Conservation (phyloP, 2,888 invertebrate genomes). For the Andricus quercusramuli region DNA sequence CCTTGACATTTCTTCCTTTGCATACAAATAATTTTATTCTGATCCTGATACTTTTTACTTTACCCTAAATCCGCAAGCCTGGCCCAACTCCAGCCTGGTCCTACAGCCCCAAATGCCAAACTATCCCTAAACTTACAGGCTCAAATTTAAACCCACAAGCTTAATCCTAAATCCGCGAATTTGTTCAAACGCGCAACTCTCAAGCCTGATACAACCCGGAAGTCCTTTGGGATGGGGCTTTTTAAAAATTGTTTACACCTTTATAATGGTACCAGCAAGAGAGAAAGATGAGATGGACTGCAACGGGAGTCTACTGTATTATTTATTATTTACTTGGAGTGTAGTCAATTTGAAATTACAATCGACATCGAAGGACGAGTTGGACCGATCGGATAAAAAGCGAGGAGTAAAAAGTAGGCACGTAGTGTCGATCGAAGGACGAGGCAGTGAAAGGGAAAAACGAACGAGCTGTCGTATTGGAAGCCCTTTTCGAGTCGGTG, state of each 20-base stretch:
- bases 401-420: slow-evolving; percentile 55
- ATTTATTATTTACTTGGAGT: background rate
- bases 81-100: too few relatives aligned
- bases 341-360: background rate
- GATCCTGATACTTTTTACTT: background rate
- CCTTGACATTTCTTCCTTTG: slow-evolving; percentile 63
- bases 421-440: slow-evolving; percentile 44
- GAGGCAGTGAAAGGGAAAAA: slow-evolving; percentile 41
- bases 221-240: too few relatives aligned
- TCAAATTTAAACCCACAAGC: too few relatives aligned
- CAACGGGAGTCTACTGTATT: background rate
- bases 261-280: background rate
- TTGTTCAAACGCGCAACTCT: too few relatives aligned
- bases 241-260: too few relatives aligned
- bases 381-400: slow-evolving; percentile 45
- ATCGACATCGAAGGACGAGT: slow-evolving; percentile 23
- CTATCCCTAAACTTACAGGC: too few relatives aligned
- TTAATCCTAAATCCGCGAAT: too few relatives aligned
- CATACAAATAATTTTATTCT: background rate
- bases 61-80: too few relatives aligned
- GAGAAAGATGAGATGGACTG: background rate
- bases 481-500: slow-evolving; percentile 44
- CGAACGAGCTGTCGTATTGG: slow-evolving; percentile 7
- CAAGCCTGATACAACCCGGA: too few relatives aligned
- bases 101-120: too few relatives aligned